These are phyloP conservation scores for Eupithecia vulgata DNA, from an alignment of 2,888 invertebrate species.

Conservation along the genomic window DNA sequence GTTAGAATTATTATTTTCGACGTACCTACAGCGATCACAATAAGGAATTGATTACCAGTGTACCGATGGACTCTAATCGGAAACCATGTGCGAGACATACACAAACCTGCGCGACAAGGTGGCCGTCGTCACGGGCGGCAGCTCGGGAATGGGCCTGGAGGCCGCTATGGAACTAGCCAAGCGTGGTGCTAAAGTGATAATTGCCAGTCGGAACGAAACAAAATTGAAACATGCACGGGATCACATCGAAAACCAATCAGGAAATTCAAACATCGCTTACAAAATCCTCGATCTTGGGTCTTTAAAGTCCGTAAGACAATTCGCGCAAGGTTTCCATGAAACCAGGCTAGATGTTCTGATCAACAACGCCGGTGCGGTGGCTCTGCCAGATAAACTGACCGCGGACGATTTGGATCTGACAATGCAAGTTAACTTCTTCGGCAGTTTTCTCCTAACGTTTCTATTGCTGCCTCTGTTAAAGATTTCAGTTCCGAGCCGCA, in stretches of 20 bases:
- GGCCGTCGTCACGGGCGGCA: conserved; percentile 72
- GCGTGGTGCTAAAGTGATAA: conserved; percentile 77
- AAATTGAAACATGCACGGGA: conserved; percentile 69
- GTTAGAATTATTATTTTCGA: conserved; percentile 26
- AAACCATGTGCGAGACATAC: conserved; percentile 57
- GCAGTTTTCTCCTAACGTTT: conserved; percentile 88
- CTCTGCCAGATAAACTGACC: conserved; percentile 74
- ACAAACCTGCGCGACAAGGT: conserved; percentile 67
- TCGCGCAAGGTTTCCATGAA: conserved; percentile 77
- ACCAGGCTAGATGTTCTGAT: conserved; percentile 78
- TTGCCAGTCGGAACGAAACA: conserved; percentile 79
- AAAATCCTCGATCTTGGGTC: conserved; percentile 74
- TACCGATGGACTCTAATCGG: conserved; percentile 19
- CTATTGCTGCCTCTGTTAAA: conserved; percentile 84
- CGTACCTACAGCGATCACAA: conserved; percentile 43
- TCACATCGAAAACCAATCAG: conserved; percentile 61
- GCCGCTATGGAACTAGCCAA: conserved; percentile 73
- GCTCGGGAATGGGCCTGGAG: conserved; percentile 75
- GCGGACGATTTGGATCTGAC: conserved; percentile 86
- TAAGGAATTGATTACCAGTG: conserved; percentile 46
- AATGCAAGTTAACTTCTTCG: conserved; percentile 89
- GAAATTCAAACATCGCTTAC: conserved; percentile 63
- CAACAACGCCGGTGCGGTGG: conserved; percentile 84
- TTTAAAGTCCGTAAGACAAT: conserved; percentile 78
- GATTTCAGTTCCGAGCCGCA: conserved; percentile 82